phyloP scores from a whole-genome alignment of 2,888 invertebrate species.

The Teleogryllus oceanicus region DNA sequence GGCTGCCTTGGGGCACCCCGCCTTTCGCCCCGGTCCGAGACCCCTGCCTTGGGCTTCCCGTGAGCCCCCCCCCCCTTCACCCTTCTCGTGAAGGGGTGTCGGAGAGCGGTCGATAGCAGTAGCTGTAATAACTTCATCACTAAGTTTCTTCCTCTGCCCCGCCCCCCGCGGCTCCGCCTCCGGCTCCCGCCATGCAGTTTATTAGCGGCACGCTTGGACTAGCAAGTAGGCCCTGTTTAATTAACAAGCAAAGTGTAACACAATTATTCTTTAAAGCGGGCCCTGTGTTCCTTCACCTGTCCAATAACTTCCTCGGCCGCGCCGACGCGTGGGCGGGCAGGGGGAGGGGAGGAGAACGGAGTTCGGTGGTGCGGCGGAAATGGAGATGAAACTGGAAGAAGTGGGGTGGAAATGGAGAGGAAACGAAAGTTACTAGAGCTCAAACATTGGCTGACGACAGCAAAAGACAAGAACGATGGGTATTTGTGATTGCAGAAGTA shows the following conservation, averaged over 20 bases:
- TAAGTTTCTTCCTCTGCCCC: background rate
- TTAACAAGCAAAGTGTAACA: slow-evolving; percentile 9
- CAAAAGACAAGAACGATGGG: too few relatives aligned
- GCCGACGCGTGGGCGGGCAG: background rate
- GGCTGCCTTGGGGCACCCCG: too few relatives aligned
- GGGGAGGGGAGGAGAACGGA: background rate
- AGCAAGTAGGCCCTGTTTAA: background rate
- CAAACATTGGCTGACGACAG: too few relatives aligned
- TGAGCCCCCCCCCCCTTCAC: too few relatives aligned
- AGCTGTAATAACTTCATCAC: slow-evolving; percentile 6
- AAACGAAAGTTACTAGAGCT: too few relatives aligned
- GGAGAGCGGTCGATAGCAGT: background rate
- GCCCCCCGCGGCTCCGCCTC: background rate
- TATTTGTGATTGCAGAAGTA: too few relatives aligned
- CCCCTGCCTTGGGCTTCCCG: too few relatives aligned
- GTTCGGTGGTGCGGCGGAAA: background rate
- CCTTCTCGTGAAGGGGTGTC: too few relatives aligned
- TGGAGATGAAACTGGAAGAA: too few relatives aligned
- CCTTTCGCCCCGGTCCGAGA: too few relatives aligned
- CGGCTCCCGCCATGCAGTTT: background rate
- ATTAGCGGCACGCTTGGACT: background rate
- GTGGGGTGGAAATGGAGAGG: too few relatives aligned
- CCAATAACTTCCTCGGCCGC: background rate
- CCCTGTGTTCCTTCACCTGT: slow-evolving; percentile 6
- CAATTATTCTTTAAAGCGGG: slow-evolving; percentile 1